Conservation (phyloP, 2,888 invertebrate species). For the Amaurobius ferox region DNA sequence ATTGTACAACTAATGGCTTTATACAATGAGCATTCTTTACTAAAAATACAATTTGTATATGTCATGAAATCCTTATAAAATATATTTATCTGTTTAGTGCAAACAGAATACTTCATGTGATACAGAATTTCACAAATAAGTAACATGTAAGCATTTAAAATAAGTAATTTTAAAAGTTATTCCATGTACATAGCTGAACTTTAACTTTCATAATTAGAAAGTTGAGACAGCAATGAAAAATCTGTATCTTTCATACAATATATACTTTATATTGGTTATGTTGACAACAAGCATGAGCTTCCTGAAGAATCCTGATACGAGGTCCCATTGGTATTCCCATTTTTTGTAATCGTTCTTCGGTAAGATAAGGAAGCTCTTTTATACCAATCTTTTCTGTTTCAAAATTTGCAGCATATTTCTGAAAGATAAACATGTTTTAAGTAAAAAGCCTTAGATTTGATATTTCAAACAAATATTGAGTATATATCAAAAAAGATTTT, state of each 20-base stretch:
- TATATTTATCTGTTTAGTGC: too few species aligned
- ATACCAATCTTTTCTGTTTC: constrained; percentile 90
- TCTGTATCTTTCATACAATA: constrained; percentile 46
- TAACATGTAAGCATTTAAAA: too few species aligned
- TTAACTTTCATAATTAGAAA: constrained; percentile 54
- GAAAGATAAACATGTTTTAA: constrained; percentile 78
- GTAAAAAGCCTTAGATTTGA: too few species aligned
- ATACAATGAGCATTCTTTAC: too few species aligned
- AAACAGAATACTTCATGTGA: too few species aligned
- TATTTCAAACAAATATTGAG: too few species aligned
- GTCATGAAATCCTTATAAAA: too few species aligned
- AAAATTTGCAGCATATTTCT: constrained; percentile 91
- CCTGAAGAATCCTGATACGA: constrained; percentile 89
- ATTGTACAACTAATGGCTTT: too few species aligned
- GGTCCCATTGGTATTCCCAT: constrained; percentile 95
- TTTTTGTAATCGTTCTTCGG: constrained; percentile 90
- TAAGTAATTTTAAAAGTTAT: background rate
- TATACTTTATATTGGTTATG: constrained; percentile 72
- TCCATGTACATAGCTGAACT: constrained; percentile 40
- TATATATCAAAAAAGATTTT: too few species aligned
- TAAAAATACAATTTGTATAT: too few species aligned
- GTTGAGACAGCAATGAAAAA: constrained; percentile 50
- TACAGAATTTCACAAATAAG: too few species aligned
- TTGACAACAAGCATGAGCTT: constrained; percentile 80
- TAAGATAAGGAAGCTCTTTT: constrained; percentile 92